Evolutionary conservation across 2,113 vertebrate genomes (phyloP).

Genomic region (Semicossyphus pulcher): DNA sequence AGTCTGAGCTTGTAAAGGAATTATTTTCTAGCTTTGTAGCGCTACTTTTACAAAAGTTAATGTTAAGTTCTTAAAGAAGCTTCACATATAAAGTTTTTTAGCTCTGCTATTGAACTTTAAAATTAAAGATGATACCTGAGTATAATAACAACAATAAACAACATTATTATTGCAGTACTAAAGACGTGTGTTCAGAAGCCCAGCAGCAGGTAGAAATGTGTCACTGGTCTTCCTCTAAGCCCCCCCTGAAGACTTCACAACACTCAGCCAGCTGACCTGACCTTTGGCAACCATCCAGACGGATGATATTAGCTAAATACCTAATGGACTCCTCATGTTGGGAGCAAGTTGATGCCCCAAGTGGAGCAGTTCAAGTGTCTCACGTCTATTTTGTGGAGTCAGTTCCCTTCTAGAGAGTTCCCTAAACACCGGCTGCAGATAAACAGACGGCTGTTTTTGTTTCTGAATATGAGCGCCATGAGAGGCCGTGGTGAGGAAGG

Average conservation of each 20-base stretch:
- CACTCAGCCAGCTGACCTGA: conserved; percentile 36
- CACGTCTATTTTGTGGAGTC: background rate
- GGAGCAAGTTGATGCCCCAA: conserved; percentile 25
- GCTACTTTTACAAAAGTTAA: too few species aligned
- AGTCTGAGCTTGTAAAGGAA: too few species aligned
- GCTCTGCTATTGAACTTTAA: too few species aligned
- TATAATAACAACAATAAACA: too few species aligned
- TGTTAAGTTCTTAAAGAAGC: too few species aligned
- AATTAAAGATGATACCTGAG: too few species aligned
- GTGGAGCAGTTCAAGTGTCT: conserved; percentile 15
- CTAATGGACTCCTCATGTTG: conserved; percentile 67
- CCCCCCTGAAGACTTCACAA: conserved; percentile 4
- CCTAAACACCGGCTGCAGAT: conserved; percentile 4
- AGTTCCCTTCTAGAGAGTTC: background rate
- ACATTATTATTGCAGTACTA: background rate
- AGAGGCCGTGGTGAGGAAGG: background rate
- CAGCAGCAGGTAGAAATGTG: background rate
- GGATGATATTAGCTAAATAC: conserved; percentile 39
- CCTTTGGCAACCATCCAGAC: conserved; percentile 44
- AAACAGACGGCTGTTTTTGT: conserved; percentile 18
- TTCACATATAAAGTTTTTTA: too few species aligned
- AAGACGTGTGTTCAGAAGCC: background rate
- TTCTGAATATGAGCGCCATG: conserved; percentile 3
- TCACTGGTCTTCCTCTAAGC: background rate
- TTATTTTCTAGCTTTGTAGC: too few species aligned